Conservation (phyloP, 1,140 invertebrate species). For the Drosophila prosaltans region DNA sequence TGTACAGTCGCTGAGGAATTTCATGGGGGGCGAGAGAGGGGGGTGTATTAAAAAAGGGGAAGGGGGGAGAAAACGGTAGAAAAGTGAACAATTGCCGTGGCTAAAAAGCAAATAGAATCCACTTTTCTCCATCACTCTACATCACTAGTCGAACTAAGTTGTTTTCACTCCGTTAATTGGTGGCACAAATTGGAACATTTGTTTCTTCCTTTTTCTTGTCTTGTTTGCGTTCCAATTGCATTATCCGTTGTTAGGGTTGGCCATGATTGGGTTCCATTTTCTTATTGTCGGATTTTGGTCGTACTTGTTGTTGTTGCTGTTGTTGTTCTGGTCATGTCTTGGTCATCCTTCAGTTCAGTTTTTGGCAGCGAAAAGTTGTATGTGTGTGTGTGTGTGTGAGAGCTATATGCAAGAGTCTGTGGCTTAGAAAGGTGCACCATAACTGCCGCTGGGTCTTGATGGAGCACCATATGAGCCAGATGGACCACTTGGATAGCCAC, state of each 20-base stretch:
- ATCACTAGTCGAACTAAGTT: constrained; percentile 52
- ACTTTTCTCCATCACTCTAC: constrained; percentile 34
- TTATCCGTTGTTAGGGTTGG: not conserved
- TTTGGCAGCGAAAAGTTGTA: constrained; percentile 68
- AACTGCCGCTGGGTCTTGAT: constrained; percentile 77
- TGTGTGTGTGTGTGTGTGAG: constrained; percentile 34
- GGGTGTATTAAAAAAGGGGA: constrained; percentile 7
- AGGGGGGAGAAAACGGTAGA: constrained; percentile 15
- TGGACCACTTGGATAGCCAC: constrained; percentile 74
- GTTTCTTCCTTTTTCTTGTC: too few species aligned
- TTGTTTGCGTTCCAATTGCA: not conserved
- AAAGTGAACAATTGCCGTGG: not conserved
- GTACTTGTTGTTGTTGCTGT: constrained; percentile 36
- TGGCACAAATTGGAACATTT: constrained; percentile 26
- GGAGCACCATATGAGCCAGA: constrained; percentile 83
- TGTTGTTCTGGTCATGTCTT: constrained; percentile 28
- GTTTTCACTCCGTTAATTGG: constrained; percentile 40
- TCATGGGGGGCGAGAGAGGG: constrained; percentile 8
- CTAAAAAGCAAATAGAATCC: not conserved
- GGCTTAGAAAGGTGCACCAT: constrained; percentile 83
- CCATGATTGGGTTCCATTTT: not conserved
- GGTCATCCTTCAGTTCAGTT: constrained; percentile 23
- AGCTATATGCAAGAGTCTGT: constrained; percentile 21
- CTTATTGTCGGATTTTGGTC: not conserved
- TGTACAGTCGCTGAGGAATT: constrained; percentile 67